Base-by-base conservation (phyloP, 2,888 invertebrate genomes). In the Sinelater perroti region DNA sequence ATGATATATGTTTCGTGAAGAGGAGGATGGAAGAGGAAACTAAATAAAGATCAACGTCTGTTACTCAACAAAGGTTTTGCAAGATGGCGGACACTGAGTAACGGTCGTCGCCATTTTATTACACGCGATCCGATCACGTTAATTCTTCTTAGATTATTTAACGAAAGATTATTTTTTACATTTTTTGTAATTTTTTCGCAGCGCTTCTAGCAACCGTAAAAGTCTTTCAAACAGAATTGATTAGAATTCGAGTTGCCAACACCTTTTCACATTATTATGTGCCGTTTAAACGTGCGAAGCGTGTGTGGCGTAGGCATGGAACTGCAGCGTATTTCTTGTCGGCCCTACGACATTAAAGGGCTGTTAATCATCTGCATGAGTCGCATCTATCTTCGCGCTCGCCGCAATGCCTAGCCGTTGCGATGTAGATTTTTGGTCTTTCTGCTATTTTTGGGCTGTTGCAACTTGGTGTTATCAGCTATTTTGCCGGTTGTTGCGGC, bases 391-490 rank as follows among this genome's bases (percentile, higher is more conserved):
- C 45, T 46, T 30, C 46, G 40, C 18, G 16, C 42, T 33, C 30
- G 11, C 42, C 26, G 40, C 33, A 52, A 52, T 52, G 33, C 21
- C 26, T 45, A 36, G 21, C 14, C 16, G 52, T 44, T 53, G 36
- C 13, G 33, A 11, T 18, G 21, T 24, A 4, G 11, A 20, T 20
- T 44, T 42, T 52, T 49, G 46, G 17, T 45, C 72, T 77, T 79
- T 78, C 78, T 77, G 78, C 77, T 79, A 79, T 79, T 79, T 79
- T 78, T 50, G 78, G 79, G 79, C 80, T 82, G 82, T 82, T 81
- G 81, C 82, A 82, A 80, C 80, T 78, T 79, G 81, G 80, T 73
- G 66, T 70, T 70, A 74, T 60, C 60, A 60, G 33, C 40, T 54
- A 55, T 59, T 59, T 56, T 55, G 56, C 60, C 76, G 73, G 78